Conservation (phyloP, 2,888 invertebrate genomes). For the Stratiomys singularior region DNA sequence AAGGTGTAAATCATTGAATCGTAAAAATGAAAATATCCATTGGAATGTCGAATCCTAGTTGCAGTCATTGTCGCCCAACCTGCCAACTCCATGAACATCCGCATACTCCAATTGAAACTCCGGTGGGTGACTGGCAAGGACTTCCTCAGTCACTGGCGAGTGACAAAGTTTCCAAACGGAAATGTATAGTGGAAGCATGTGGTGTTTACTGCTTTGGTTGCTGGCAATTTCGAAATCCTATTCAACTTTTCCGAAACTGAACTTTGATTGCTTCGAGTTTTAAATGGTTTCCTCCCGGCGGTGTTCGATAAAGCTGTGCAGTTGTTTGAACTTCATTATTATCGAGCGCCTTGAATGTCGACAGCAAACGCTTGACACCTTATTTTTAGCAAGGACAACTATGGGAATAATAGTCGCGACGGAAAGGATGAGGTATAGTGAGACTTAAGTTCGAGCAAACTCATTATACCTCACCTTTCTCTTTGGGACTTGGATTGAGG, state of each 20-base stretch:
- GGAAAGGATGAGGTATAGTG: no score
- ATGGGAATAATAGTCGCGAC: no score
- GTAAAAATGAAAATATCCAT: constrained; percentile 16
- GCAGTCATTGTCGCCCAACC: not conserved
- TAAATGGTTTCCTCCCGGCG: constrained; percentile 24
- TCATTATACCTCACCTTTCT: no score
- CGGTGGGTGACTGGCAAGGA: not conserved
- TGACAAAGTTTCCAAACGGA: not conserved
- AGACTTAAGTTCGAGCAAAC: no score
- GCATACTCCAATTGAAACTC: not conserved
- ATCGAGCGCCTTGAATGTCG: no score
- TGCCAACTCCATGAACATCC: not conserved
- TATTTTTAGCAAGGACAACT: not conserved
- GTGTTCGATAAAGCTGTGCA: not conserved
- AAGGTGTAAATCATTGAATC: constrained; percentile 21
- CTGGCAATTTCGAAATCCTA: constrained; percentile 3
- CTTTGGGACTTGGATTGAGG: no score
- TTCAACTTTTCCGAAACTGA: not conserved
- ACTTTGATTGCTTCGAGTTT: constrained; percentile 22
- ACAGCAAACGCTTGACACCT: no score
- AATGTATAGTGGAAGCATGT: not conserved
- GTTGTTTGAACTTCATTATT: not conserved
- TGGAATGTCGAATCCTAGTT: not conserved
- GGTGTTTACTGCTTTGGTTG: constrained; percentile 22
- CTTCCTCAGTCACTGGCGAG: no score